phyloP scores from a whole-genome alignment of 1,140 invertebrate species.

The Rhynchophorus ferrugineus region DNA sequence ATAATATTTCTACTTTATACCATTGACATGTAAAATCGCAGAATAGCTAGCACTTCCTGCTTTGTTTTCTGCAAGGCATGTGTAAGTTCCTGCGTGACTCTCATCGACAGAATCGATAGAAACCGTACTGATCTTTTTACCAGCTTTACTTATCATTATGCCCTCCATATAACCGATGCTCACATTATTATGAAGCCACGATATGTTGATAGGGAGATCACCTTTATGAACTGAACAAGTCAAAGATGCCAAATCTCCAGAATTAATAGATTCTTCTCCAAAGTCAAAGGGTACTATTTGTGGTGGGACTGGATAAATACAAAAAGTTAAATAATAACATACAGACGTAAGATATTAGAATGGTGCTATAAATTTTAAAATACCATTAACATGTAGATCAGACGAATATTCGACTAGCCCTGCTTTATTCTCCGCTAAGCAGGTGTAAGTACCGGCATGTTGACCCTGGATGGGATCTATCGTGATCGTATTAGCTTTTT shows the following conservation, averaged over 20 bases:
- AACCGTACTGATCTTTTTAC: constrained; percentile 39
- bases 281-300: constrained; percentile 71
- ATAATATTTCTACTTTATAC: background rate
- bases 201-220: constrained; percentile 53
- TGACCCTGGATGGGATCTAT: constrained; percentile 68
- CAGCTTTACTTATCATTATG: constrained; percentile 38
- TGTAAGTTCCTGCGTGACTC: constrained; percentile 61
- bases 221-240: constrained; percentile 71
- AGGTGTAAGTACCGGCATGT: constrained; percentile 76
- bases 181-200: constrained; percentile 54
- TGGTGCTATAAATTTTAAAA: background rate
- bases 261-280: constrained; percentile 68
- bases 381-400: constrained; percentile 66
- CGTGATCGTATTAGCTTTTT: constrained; percentile 67
- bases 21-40: constrained; percentile 47
- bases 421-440: constrained; percentile 66
- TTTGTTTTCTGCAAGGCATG: constrained; percentile 64
- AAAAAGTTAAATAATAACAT: constrained; percentile 44
- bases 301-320: constrained; percentile 46
- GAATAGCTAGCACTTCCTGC: constrained; percentile 63
- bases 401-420: constrained; percentile 62
- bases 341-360: constrained; percentile 34
- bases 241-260: constrained; percentile 68
- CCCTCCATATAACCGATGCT: constrained; percentile 39
- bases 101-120: constrained; percentile 65